A percentile compares a stretch with the other conserved stretches of the same genome.
Evolutionary conservation across 2,113 vertebrate genomes (phyloP).

Genomic region (Notarius quadriscutis): DNA sequence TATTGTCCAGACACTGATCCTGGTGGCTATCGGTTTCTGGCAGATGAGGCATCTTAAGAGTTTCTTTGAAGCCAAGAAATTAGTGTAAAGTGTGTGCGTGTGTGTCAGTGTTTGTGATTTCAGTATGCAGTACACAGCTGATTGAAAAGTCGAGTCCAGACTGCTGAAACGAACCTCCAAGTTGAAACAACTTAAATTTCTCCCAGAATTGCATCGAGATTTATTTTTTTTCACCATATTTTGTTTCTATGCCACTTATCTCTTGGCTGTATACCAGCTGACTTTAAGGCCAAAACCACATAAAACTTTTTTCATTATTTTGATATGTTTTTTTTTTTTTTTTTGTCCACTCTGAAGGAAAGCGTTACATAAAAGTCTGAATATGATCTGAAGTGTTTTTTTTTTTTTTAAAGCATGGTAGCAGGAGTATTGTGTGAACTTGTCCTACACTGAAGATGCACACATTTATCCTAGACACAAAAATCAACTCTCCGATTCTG

Average conservation of each 20-base stretch:
- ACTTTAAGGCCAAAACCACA: constrained; percentile 15
- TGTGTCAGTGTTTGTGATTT: constrained; percentile 31
- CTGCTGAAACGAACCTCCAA: constrained; percentile 44
- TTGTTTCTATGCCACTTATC: constrained; percentile 27
- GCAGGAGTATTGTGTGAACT: constrained; percentile 16
- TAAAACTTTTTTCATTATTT: neutral
- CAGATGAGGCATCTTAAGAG: constrained; percentile 93
- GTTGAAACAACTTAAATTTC: constrained; percentile 26
- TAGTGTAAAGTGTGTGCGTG: constrained; percentile 74
- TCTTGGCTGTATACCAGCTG: neutral
- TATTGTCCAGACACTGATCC: constrained; percentile 89
- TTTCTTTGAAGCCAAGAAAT: constrained; percentile 93
- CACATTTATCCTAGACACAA: neutral
- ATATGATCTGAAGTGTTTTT: neutral
- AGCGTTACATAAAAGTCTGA: neutral
- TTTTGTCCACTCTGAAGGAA: neutral
- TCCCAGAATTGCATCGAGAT: constrained; percentile 28
- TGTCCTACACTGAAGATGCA: constrained; percentile 29
- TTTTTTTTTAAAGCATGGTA: neutral
- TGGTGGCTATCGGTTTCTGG: constrained; percentile 89
- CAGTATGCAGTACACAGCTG: constrained; percentile 59
- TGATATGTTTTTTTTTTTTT: neutral
- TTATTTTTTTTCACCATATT: constrained; percentile 14
- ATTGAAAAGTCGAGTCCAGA: constrained; percentile 48
- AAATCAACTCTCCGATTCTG: constrained; percentile 17